phyloP scores from a whole-genome alignment of 2,797 vertebrate species.

The Amphiprion clarkii region DNA sequence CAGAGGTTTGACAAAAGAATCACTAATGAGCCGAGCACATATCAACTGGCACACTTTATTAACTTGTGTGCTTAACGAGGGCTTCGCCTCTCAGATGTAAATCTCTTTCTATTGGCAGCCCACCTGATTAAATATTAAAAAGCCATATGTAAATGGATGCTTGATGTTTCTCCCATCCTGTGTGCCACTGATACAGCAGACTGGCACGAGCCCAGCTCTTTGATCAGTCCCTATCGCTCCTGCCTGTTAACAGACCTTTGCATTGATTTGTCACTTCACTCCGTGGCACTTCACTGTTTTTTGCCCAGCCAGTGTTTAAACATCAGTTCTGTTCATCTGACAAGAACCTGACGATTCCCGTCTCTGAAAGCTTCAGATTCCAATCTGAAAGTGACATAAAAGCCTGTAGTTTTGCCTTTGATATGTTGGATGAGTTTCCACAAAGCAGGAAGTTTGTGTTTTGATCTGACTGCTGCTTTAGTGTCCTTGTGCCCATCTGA shows the following conservation, averaged over 20 bases:
- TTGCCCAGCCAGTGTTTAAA: constrained; percentile 41
- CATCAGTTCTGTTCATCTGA: constrained; percentile 34
- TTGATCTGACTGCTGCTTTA: constrained; percentile 38
- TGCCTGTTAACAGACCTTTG: constrained; percentile 42
- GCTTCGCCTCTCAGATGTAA: constrained; percentile 47
- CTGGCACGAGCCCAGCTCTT: constrained; percentile 57
- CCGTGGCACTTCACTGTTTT: constrained; percentile 10
- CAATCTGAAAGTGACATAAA: constrained; percentile 46
- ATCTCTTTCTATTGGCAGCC: constrained; percentile 54
- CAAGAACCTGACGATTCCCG: constrained; percentile 10
- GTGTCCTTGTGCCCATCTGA: constrained; percentile 31
- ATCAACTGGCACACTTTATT: constrained; percentile 37
- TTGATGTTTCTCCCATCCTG: constrained; percentile 63
- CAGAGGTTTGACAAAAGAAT: constrained; percentile 36
- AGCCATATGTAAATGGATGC: constrained; percentile 58
- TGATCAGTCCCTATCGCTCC: constrained; percentile 50
- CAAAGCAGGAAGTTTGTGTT: constrained; percentile 28
- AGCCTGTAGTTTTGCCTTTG: constrained; percentile 27
- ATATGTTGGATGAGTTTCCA: constrained; percentile 30
- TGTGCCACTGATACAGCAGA: constrained; percentile 51
- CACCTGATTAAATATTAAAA: constrained; percentile 69
- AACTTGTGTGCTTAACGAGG: constrained; percentile 36
- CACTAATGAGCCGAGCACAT: constrained; percentile 11
- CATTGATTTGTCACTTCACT: constrained; percentile 42
- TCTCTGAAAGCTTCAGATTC: constrained; percentile 21